phyloP scores from a whole-genome alignment of 2,888 invertebrate genomes.

The Trissolcus brochymenae region DNA sequence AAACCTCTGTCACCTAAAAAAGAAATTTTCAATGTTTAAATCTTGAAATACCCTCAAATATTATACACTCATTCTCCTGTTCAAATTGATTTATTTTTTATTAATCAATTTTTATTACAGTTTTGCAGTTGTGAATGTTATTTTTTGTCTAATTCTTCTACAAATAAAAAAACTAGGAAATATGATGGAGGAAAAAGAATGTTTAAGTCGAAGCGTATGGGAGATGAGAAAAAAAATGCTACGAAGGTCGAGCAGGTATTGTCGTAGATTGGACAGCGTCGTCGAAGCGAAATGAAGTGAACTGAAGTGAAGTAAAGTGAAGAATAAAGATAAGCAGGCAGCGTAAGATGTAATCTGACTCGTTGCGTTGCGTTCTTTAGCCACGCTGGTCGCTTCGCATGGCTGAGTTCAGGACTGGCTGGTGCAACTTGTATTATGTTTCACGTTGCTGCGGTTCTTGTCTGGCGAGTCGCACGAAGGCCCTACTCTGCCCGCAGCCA shows the following conservation, averaged over 20 bases:
- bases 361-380: conserved; percentile 73
- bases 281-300: conserved; percentile 71
- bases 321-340: conserved; percentile 74
- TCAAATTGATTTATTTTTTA: too few species aligned
- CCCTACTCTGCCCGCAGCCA: conserved; percentile 37
- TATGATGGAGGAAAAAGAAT: background rate
- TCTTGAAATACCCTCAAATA: too few species aligned
- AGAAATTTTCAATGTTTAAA: background rate
- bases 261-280: conserved; percentile 59
- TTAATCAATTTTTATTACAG: too few species aligned
- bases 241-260: conserved; percentile 43
- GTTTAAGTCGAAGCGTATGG: background rate
- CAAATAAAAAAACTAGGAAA: background rate
- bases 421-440: conserved; percentile 76
- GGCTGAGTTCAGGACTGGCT: conserved; percentile 72
- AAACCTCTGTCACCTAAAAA: background rate
- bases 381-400: conserved; percentile 71
- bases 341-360: conserved; percentile 76
- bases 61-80: too few species aligned
- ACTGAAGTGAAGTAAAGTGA: conserved; percentile 69
- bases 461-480: conserved; percentile 65
- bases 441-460: conserved; percentile 75
- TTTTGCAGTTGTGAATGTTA: too few species aligned
- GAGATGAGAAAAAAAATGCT: conserved; percentile 24
- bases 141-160: too few species aligned